phyloP scores from a whole-genome alignment of 2,888 invertebrate species.

The Gastracanthus pulcherrimus region DNA sequence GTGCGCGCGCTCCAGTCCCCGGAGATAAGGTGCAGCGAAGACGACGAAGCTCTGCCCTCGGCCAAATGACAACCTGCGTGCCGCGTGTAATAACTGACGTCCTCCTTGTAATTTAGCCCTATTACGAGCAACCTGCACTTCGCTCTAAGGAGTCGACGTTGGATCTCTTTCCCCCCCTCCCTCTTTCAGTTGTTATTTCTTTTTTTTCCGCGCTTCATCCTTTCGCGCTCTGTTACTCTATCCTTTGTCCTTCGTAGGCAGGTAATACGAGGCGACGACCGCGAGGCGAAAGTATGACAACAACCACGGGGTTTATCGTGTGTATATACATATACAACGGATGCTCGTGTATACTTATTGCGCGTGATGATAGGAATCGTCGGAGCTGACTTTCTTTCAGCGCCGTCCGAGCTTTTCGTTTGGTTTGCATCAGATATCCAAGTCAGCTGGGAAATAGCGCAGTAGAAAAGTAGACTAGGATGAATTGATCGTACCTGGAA shows the following conservation, averaged over 20 bases:
- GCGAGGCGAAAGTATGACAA: conserved; percentile 17
- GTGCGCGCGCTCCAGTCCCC: not conserved
- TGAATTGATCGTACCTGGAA: not conserved
- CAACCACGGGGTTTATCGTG: not conserved
- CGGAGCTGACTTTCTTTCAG: not conserved
- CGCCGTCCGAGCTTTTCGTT: not conserved
- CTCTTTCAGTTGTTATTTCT: conserved; percentile 32
- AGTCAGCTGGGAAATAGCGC: not conserved
- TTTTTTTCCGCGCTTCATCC: conserved; percentile 7
- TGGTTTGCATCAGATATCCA: not conserved
- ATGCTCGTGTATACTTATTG: not conserved
- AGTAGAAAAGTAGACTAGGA: not conserved
- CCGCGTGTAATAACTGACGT: conserved; percentile 49
- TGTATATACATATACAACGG: too few species aligned
- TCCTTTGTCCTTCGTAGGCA: conserved; percentile 37
- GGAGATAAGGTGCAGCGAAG: conserved; percentile 21
- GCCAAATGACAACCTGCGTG: conserved; percentile 46
- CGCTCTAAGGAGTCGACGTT: conserved; percentile 47
- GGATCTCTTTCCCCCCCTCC: too few species aligned
- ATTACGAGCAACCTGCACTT: conserved; percentile 43
- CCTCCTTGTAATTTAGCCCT: conserved; percentile 50
- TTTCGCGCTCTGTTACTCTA: conserved; percentile 18
- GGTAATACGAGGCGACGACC: conserved; percentile 19
- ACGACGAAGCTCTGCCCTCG: too few species aligned
- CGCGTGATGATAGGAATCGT: not conserved